Percentiles rank a stretch among this genome's conserved stretches.
Evolutionary conservation across 53 echinoderm and acorn worm genomes (phyloP).

Genomic region (Crossaster papposus): DNA sequence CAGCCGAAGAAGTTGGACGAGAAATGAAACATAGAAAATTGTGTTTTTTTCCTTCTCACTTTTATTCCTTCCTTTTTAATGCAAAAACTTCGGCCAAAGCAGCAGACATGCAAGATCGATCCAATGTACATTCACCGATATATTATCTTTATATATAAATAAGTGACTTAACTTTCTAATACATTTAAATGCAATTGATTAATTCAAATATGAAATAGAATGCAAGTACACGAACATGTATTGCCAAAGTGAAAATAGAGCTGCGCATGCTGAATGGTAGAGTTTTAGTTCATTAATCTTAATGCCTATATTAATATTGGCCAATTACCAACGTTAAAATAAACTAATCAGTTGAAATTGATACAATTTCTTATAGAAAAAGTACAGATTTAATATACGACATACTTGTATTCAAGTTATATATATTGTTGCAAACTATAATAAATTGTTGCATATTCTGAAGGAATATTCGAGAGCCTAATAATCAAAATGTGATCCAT

Average conservation of each 20-base stretch:
- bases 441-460: too few relatives aligned
- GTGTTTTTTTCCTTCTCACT: background rate
- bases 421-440: too few relatives aligned
- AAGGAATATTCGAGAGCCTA: too few relatives aligned
- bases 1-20: too few relatives aligned
- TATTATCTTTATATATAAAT: constrained; percentile 33
- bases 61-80: background rate
- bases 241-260: background rate
- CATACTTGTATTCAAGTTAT: too few relatives aligned
- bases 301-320: background rate
- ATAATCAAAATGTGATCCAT: background rate
- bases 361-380: too few relatives aligned
- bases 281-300: background rate
- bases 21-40: too few relatives aligned
- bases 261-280: background rate
- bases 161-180: background rate
- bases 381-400: too few relatives aligned
- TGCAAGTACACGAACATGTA: too few relatives aligned
- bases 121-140: background rate
- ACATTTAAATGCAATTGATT: background rate
- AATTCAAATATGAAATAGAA: background rate
- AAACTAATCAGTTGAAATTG: too few relatives aligned
- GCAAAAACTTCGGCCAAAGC: background rate
- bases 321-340: background rate
- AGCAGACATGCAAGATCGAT: background rate